Conservation (phyloP, 2,888 invertebrate species). For the Yponomeuta sedellus region DNA sequence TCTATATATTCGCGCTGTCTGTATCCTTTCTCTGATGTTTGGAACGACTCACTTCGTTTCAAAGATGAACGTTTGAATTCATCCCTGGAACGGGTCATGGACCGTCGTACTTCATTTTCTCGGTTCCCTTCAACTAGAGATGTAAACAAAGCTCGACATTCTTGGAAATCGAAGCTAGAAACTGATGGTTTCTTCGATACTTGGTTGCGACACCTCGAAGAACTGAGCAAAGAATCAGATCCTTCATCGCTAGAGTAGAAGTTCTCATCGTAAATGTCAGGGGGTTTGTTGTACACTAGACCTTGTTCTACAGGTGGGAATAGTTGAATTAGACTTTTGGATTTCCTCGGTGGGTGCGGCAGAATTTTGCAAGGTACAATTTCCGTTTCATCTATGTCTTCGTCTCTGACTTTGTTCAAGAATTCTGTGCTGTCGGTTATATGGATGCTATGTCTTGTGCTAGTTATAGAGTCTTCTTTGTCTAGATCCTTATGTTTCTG, state of each 20-base stretch:
- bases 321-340: constrained; percentile 82
- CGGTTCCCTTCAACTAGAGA: constrained; percentile 71
- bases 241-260: constrained; percentile 80
- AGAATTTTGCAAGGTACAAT: constrained; percentile 87
- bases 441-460: constrained; percentile 70
- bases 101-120: constrained; percentile 45
- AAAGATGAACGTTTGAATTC: constrained; percentile 50
- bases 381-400: constrained; percentile 77
- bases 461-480: constrained; percentile 73
- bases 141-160: constrained; percentile 77
- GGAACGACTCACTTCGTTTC: constrained; percentile 70
- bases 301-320: constrained; percentile 79
- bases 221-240: constrained; percentile 82
- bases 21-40: constrained; percentile 61
- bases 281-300: constrained; percentile 69
- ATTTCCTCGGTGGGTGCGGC: constrained; percentile 87
- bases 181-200: constrained; percentile 51
- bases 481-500: constrained; percentile 52
- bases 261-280: constrained; percentile 73
- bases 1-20: constrained; percentile 74
- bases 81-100: constrained; percentile 58
- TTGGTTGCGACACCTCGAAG: constrained; percentile 69
- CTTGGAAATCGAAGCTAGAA: constrained; percentile 61
- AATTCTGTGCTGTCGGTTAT: constrained; percentile 66
- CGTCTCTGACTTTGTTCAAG: constrained; percentile 59